Conservation (phyloP, 1,140 invertebrate species). For the Drosophila gunungcola region DNA sequence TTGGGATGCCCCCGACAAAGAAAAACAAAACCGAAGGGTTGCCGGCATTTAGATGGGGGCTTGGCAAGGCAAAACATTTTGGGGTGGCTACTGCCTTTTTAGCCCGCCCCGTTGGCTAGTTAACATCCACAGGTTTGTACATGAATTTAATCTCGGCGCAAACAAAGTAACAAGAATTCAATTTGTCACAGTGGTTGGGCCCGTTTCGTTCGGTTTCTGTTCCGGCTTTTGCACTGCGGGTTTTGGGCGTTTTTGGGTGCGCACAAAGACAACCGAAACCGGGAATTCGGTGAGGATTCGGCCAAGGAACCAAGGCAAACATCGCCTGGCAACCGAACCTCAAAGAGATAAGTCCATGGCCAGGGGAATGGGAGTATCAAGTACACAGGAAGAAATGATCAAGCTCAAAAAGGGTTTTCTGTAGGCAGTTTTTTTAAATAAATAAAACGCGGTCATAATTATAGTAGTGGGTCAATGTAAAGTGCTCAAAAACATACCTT, state of each 20-base stretch:
- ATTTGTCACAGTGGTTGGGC: constrained; percentile 79
- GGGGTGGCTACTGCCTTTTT: constrained; percentile 24
- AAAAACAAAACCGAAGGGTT: constrained; percentile 6
- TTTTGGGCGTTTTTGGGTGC: background rate
- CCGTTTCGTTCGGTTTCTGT: constrained; percentile 16
- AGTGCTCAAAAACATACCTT: too few species aligned
- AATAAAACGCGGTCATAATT: too few species aligned
- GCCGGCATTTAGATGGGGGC: constrained; percentile 13
- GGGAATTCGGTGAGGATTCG: constrained; percentile 2
- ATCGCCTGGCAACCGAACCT: constrained; percentile 34
- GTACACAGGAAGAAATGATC: constrained; percentile 3
- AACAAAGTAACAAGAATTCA: constrained; percentile 83
- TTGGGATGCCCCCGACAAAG: background rate
- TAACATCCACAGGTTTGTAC: constrained; percentile 70
- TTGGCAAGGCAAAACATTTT: background rate
- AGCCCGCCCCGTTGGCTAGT: constrained; percentile 33
- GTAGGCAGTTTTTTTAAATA: background rate
- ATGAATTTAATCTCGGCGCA: constrained; percentile 78
- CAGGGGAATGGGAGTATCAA: background rate
- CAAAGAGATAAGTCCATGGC: constrained; percentile 29
- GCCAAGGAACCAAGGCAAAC: constrained; percentile 30
- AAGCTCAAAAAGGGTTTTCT: background rate
- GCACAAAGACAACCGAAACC: background rate
- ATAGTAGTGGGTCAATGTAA: too few species aligned
- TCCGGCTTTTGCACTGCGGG: constrained; percentile 12